Evolutionary conservation across 2,113 vertebrate genomes (phyloP).

Genomic region (Hippocampus mohnikei): DNA sequence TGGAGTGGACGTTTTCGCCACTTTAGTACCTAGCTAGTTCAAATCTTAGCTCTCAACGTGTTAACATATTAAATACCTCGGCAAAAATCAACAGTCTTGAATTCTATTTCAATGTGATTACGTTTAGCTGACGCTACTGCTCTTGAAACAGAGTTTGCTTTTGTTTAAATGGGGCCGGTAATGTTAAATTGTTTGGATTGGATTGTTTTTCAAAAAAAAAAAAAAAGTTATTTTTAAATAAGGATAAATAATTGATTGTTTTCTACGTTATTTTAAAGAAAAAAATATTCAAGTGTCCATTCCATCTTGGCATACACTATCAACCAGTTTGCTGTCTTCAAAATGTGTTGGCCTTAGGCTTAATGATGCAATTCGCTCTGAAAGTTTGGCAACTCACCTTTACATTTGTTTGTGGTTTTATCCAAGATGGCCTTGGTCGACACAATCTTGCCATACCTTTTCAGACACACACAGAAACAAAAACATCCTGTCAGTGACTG

Average conservation of each 20-base stretch:
- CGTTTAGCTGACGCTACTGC: background rate
- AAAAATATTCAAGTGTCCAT: background rate
- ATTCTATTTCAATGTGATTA: background rate
- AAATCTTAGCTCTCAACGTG: background rate
- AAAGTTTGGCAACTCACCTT: conserved; percentile 74
- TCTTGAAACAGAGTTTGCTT: no score
- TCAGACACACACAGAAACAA: conserved; percentile 9
- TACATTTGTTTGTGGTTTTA: conserved; percentile 93
- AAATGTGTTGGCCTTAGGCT: background rate
- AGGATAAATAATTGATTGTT: background rate
- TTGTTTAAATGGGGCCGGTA: background rate
- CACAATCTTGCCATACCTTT: conserved; percentile 90
- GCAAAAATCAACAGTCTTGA: background rate
- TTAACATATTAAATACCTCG: background rate
- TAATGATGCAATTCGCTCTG: no score
- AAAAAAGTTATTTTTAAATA: background rate
- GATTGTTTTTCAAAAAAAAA: background rate
- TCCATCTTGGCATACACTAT: background rate
- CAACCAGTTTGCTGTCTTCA: background rate
- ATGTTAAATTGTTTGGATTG: background rate
- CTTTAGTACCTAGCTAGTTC: background rate
- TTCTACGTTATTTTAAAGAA: background rate
- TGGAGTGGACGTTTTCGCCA: background rate
- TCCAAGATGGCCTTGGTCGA: conserved; percentile 93
- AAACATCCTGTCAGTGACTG: conserved; percentile 19